Base-by-base conservation (phyloP, 2,888 invertebrate genomes). In the Stenurella melanura region DNA sequence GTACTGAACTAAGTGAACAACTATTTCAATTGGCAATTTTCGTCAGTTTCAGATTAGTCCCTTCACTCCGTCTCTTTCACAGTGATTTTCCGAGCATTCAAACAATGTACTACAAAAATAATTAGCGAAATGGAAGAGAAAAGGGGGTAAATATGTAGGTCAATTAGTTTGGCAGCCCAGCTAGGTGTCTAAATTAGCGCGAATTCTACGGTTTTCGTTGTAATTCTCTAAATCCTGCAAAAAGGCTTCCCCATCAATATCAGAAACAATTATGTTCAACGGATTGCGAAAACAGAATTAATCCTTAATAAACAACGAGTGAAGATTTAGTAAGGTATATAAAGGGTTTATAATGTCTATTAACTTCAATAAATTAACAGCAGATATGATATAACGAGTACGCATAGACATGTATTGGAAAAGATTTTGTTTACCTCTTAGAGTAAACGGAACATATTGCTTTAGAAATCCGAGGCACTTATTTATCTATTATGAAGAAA, bases 91-190 rank as follows among this genome's bases (percentile, higher is more conserved):
- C n/a, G 3, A 15, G 64, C 34, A 58, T 60, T 70, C 1, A 58
- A 38, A 18, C 21, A 19, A 60, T 38, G 69, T 69, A 34, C 17
- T 58, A 54, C 58, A 69, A 69, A 69, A 69, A 70, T 60, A 70
- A 70, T 70, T 70, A 70, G 42, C 21, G 57, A 69, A 58, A 69
- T 57, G 58, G 10, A 12, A 57, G 69, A 30, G 69, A 57, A 69
- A 26, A 50, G 30, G 34, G 70, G 42, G 60, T 60, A 42, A 60
- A 70, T 70, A 70, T 57, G 60, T 58, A 60, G 60, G 70, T 21
- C 70, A 70, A 60, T 69, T 69, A 69, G 69, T 69, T 69, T 34
- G 30, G 56, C 56, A 26, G 5, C 4, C 30, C 21, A 11, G n/a
- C 38, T 58, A 58, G 68, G 57, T 68, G 56, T 56, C 57, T 57